Base-by-base conservation (phyloP, 53 echinoderm and acorn worm genomes). In the Antedon mediterranea region DNA sequence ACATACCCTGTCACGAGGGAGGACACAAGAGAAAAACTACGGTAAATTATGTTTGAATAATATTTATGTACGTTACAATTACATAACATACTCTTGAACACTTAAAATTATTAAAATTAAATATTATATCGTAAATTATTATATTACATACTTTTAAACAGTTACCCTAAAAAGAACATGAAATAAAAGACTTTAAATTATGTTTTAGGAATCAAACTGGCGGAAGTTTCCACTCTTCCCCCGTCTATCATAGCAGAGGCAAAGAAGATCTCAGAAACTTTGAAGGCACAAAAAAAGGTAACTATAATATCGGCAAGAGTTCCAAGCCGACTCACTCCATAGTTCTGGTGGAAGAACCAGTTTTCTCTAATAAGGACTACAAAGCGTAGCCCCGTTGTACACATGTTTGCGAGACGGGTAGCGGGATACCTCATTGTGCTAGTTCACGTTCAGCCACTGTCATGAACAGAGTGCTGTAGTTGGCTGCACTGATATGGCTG, bases 21-120 rank as follows among this genome's bases (percentile, higher is more conserved):
- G 89, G 33, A 92, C 97, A 26, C 81, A 92, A 71, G 92, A 92
- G 32, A 81, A 92, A 30, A 85, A 97, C 74, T 97, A 97, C 82
- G 97, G 97, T 97, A 80, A 75, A 83, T 27, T 32, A n/a, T n/a
- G n/a, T 43, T n/a, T 26, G 26, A 0, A 2, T 57, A 23, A 57
- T 11, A 23, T 57, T 2, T 57, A 57, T 13, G 23, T 26, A 2
- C 23, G 57, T 57, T 57, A 57, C 37, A 37, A 37, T 6, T 57
- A n/a, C n/a, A n/a, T n/a, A n/a, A n/a, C n/a, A n/a, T n/a, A n/a
- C n/a, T n/a, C n/a, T n/a, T n/a, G n/a, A n/a, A n/a, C n/a, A n/a
- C n/a, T 32, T 32, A 34, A 74, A 73, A 72, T 20, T 79, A 71
- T n/a, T 20, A 28, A 3, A 30, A 5, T 31, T 31, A 23, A 32